phyloP scores from a whole-genome alignment of 2,113 vertebrate species.

The Podarcis muralis region DNA sequence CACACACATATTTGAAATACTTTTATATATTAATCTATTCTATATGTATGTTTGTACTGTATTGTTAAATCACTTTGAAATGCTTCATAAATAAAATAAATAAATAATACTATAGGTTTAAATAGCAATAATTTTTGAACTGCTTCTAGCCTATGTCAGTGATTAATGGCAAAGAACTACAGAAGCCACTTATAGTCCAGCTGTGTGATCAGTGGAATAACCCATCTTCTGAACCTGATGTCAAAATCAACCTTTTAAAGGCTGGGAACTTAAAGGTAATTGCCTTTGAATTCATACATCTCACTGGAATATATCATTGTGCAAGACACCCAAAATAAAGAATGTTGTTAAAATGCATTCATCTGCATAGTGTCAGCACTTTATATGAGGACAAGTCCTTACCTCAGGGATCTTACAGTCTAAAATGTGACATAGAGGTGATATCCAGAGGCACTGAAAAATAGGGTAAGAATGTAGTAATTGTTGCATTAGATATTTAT shows the following conservation, averaged over 20 bases:
- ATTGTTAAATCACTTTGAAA: too few species aligned
- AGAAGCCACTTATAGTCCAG: constrained; percentile 81
- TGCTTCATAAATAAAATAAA: too few species aligned
- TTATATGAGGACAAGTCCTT: background rate
- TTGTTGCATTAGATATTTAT: background rate
- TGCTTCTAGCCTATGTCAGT: constrained; percentile 81
- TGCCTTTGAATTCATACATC: background rate
- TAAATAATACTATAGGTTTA: background rate
- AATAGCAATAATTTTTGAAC: constrained; percentile 30
- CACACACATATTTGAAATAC: too few species aligned
- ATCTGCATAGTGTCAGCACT: background rate
- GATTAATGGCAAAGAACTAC: constrained; percentile 82
- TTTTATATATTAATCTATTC: too few species aligned
- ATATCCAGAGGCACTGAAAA: background rate
- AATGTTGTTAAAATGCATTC: background rate
- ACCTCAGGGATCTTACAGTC: background rate
- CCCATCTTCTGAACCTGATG: constrained; percentile 79
- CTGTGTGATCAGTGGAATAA: constrained; percentile 91
- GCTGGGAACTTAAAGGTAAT: constrained; percentile 74
- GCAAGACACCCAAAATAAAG: background rate
- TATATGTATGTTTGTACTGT: too few species aligned
- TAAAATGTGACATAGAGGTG: background rate
- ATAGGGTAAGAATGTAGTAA: background rate
- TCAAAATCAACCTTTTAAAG: constrained; percentile 80
- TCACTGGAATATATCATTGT: background rate